phyloP scores from a whole-genome alignment of 1,140 invertebrate genomes.

The Stegodyphus dumicola region DNA sequence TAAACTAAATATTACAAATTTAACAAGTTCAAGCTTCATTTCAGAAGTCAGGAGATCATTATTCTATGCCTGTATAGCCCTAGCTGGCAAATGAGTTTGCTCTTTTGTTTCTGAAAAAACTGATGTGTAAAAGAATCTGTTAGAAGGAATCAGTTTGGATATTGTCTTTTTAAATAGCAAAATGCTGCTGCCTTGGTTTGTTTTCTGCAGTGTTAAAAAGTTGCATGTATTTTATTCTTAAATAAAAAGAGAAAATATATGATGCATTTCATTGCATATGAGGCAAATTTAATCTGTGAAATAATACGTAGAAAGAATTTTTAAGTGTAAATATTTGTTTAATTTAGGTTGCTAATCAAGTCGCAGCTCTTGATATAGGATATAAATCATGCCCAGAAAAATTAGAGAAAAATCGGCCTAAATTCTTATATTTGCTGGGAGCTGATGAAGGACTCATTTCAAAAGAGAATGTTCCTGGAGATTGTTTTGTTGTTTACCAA shows the following conservation, averaged over 20 bases:
- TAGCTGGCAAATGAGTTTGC: too few species aligned
- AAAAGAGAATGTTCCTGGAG: constrained; percentile 81
- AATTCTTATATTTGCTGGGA: constrained; percentile 90
- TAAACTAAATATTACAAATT: too few species aligned
- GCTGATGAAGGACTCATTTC: constrained; percentile 88
- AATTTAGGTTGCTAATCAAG: constrained; percentile 76
- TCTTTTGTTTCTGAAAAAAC: too few species aligned
- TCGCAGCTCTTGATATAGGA: constrained; percentile 95
- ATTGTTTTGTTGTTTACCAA: constrained; percentile 94
- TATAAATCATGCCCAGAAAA: constrained; percentile 83
- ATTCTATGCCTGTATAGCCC: too few species aligned
- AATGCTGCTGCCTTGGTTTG: too few species aligned
- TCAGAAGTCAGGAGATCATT: too few species aligned
- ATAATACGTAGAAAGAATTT: not conserved
- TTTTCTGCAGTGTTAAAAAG: too few species aligned
- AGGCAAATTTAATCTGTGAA: not conserved
- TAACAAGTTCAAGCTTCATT: too few species aligned
- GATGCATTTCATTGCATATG: not conserved
- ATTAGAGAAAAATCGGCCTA: constrained; percentile 76
- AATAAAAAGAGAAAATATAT: not conserved
- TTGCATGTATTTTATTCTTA: too few species aligned
- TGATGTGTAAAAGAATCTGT: too few species aligned
- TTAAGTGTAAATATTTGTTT: constrained; percentile 12
- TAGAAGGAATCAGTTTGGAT: too few species aligned
- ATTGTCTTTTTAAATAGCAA: too few species aligned